A percentile compares a stretch with the other conserved stretches of the same genome.
phyloP scores from a whole-genome alignment of 2,113 vertebrate genomes.

The Centrocercus urophasianus region DNA sequence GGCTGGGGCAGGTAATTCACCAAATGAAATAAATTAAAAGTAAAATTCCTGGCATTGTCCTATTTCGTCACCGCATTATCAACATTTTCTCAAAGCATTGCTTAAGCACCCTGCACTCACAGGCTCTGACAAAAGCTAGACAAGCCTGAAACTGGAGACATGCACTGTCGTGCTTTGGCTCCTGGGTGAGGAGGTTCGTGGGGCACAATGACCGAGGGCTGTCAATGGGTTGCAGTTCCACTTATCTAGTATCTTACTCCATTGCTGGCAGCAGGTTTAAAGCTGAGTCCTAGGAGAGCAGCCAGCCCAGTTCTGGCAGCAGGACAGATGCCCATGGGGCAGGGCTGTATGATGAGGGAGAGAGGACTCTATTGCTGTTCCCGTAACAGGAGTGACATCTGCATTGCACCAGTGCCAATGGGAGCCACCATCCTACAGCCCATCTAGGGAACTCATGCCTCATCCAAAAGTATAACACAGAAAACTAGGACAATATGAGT shows the following conservation, averaged over 20 bases:
- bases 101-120: not conserved
- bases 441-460: not conserved
- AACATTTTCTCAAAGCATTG: not conserved
- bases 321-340: rapidly evolving
- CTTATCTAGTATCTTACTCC: not conserved
- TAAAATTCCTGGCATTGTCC: not conserved
- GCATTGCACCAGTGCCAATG: not conserved
- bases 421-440: rapidly evolving
- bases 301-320: rapidly evolving
- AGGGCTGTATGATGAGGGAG: not conserved
- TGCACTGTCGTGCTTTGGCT: rapidly evolving
- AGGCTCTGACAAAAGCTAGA: not conserved
- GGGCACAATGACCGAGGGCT: not conserved
- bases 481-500: not conserved
- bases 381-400: not conserved
- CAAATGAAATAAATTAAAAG: not conserved
- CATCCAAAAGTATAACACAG: not conserved
- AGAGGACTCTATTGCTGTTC: rapidly evolving
- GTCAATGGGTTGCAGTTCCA: not conserved
- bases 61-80: not conserved
- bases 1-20: not conserved
- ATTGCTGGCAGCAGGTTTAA: not conserved
- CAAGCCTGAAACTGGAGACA: not conserved
- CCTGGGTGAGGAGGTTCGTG: not conserved
- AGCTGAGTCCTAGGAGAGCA: not conserved